Evolutionary conservation across 2,888 invertebrate species (phyloP), one percentile per base, ranked within the genome.

Genomic region (Hymenopus coronatus): DNA sequence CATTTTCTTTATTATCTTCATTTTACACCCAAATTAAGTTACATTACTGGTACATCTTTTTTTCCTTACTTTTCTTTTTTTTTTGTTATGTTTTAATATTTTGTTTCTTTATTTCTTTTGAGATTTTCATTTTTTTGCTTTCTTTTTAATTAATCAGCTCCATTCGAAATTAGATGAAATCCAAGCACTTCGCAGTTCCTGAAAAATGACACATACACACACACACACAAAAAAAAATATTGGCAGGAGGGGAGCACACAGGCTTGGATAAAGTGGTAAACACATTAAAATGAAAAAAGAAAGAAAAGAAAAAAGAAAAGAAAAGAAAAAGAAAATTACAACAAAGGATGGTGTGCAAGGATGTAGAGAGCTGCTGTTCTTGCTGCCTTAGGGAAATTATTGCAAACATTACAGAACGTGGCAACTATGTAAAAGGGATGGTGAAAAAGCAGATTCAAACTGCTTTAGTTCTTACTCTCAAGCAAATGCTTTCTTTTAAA

Each of bases 131-230:
- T 70, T 70, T 25, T 40, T 70, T 70, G 3, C 25, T 70, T 70
- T 25, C 25, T 70, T 70, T 70, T 70, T 70, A 70, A 70, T 70
- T 70, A 20, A 70, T 70, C 54, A 70, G 54, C 54, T 70, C 54
- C 54, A 70, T 14, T 20, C 54, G 54, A 70, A 70, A 70, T 70
- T 70, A 87, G 87, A 28, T 46, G 88, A 70, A 88, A 84, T 88
- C 85, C 85, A 88, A 84, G 84, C 82, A 85, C 88, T 88, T 70
- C 70, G 28, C 30, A 81, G 84, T 88, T 88, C 88, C 88, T 88
- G 88, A 88, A 88, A 88, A 88, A 88, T 82, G 82, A 30, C 30
- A 40, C 33, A 87, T 82, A 87, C 87, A 85, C 27, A 82, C 86
- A 25, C 40, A 40, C 54, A 70, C 54, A 14, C 14, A 54, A 70